A percentile compares a stretch with the other conserved stretches of the same genome.
phyloP scores from a whole-genome alignment of 2,797 vertebrate genomes.

The Thamnophis elegans region DNA sequence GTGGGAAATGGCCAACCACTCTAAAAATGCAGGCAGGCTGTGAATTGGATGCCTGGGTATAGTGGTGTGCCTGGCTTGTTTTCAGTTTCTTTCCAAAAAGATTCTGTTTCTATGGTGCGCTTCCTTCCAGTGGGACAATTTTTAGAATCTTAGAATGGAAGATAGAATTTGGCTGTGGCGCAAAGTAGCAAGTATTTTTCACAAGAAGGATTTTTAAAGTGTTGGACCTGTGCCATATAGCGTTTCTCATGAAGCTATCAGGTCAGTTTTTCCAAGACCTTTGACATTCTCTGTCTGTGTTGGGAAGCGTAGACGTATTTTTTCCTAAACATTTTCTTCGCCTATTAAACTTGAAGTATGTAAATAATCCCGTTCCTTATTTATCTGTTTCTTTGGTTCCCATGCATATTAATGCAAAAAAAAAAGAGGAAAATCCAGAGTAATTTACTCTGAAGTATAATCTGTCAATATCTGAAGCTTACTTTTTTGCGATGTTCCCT shows the following conservation, averaged over 20 bases:
- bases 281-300: slow-evolving; percentile 58
- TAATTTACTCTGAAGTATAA: not conserved
- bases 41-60: slow-evolving; percentile 26
- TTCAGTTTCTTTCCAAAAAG: slow-evolving; percentile 57
- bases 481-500: not conserved
- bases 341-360: slow-evolving; percentile 38
- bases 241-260: slow-evolving; percentile 71
- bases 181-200: slow-evolving; percentile 81
- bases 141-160: slow-evolving; percentile 70
- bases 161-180: slow-evolving; percentile 72
- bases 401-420: slow-evolving; percentile 30
- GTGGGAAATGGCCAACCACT: not conserved
- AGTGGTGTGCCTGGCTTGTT: slow-evolving; percentile 5
- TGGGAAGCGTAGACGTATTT: slow-evolving; percentile 45
- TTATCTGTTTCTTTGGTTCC: slow-evolving; percentile 63
- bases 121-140: slow-evolving; percentile 61
- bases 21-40: slow-evolving; percentile 33
- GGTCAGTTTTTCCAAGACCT: slow-evolving; percentile 65
- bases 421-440: not conserved
- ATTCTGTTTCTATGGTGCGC: slow-evolving; percentile 71
- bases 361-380: slow-evolving; percentile 54
- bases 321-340: slow-evolving; percentile 41
- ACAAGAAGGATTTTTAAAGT: slow-evolving; percentile 52
- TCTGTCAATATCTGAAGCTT: not conserved
- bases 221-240: slow-evolving; percentile 67